A percentile compares a stretch with the other conserved stretches of the same genome.
phyloP scores from a whole-genome alignment of 30 jellyfish, hydroid and myxozoan species.

The Aurelia aurita complex sp. Pacific region DNA sequence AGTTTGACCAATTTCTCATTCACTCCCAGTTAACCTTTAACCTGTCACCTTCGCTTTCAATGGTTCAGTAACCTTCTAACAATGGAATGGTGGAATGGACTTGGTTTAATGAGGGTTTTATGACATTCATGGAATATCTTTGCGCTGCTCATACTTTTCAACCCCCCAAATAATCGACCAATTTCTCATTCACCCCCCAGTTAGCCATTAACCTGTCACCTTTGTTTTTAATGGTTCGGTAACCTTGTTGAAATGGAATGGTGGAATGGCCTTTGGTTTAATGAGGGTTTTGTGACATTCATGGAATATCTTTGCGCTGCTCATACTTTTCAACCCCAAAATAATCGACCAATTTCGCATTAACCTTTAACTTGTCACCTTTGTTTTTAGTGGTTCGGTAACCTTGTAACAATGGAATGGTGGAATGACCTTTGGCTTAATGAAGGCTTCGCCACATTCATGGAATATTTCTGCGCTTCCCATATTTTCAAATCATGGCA shows the following conservation, averaged over 20 bases:
- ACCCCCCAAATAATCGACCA: neutral
- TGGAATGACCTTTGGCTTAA: conserved; percentile 52
- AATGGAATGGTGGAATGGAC: conserved; percentile 82
- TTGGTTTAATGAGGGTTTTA: conserved; percentile 1
- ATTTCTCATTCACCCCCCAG: no score
- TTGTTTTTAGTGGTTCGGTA: no score
- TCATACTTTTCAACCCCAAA: conserved; percentile 21
- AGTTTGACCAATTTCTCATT: no score
- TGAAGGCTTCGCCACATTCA: conserved; percentile 92
- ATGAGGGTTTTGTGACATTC: conserved; percentile 90
- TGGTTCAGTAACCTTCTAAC: conserved; percentile 69
- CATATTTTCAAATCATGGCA: conserved; percentile 70
- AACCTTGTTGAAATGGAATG: conserved; percentile 88
- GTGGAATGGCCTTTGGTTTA: conserved; percentile 87
- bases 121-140: conserved; percentile 67
- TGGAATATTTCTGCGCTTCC: conserved; percentile 77
- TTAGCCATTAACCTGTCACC: neutral
- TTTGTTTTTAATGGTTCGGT: conserved; percentile 86
- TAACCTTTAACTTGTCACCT: no score
- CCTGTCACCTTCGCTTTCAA: no score
- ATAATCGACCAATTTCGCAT: no score
- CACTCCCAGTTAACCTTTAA: no score
- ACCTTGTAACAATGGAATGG: conserved; percentile 39
- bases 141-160: conserved; percentile 60
- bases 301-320: conserved; percentile 74